Evolutionary conservation across 1,140 invertebrate genomes (phyloP).

Genomic region (Calephelis virginiensis): DNA sequence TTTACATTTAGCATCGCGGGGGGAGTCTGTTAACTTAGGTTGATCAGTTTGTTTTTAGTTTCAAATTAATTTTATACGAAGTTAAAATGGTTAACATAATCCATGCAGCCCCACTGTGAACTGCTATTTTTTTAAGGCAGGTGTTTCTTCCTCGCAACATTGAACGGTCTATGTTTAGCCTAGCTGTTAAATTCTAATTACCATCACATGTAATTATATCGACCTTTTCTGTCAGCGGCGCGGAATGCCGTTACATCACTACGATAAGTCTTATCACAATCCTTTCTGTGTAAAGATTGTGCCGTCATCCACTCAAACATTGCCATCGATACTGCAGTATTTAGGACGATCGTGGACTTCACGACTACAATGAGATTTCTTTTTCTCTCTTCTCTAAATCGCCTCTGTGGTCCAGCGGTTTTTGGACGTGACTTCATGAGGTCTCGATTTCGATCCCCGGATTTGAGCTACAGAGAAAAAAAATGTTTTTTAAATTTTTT

Average conservation of each 20-base stretch:
- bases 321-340: constrained; percentile 35
- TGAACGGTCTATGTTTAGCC: constrained; percentile 20
- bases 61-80: too few species aligned
- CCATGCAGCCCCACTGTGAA: too few species aligned
- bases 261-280: constrained; percentile 48
- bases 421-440: too few species aligned
- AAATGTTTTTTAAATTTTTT: too few species aligned
- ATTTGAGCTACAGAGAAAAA: too few species aligned
- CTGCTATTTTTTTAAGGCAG: not conserved
- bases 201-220: constrained; percentile 35
- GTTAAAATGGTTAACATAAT: too few species aligned
- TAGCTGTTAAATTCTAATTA: constrained; percentile 38
- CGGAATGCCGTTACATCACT: constrained; percentile 54
- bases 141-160: not conserved
- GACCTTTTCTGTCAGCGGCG: constrained; percentile 43
- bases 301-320: constrained; percentile 29
- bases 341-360: constrained; percentile 18
- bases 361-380: not conserved
- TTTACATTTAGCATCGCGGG: too few species aligned
- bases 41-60: too few species aligned
- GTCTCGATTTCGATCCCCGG: too few species aligned
- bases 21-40: too few species aligned
- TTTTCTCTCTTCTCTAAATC: too few species aligned
- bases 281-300: constrained; percentile 46
- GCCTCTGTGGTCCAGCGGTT: too few species aligned